phyloP scores from a whole-genome alignment of 1,140 invertebrate genomes.

The Acromyrmex charruanus region DNA sequence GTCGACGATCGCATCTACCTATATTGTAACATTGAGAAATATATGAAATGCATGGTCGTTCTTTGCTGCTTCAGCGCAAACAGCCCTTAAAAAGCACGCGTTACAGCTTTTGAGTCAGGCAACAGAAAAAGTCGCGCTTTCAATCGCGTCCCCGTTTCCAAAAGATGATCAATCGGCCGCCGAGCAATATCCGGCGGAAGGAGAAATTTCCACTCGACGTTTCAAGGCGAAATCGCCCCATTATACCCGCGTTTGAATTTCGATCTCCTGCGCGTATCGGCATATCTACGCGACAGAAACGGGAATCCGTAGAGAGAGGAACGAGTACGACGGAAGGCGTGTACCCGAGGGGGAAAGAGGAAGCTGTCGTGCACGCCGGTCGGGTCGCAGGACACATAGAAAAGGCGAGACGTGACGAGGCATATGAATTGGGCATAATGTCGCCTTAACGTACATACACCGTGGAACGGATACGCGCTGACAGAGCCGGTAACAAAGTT shows the following conservation, averaged over 20 bases:
- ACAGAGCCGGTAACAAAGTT: conserved; percentile 65
- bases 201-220: conserved; percentile 71
- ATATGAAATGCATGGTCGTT: neutral
- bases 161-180: conserved; percentile 71
- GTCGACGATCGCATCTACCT: neutral
- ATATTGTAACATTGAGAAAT: conserved; percentile 10
- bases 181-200: conserved; percentile 52
- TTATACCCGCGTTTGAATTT: conserved; percentile 77
- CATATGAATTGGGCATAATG: conserved; percentile 76
- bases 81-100: conserved; percentile 17
- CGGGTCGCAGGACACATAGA: conserved; percentile 40
- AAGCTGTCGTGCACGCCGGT: neutral
- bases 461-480: conserved; percentile 54
- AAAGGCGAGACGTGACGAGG: conserved; percentile 73
- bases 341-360: neutral
- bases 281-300: conserved; percentile 31
- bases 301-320: neutral
- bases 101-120: conserved; percentile 38
- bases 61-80: conserved; percentile 10
- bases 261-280: conserved; percentile 64
- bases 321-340: neutral
- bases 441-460: conserved; percentile 52
- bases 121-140: conserved; percentile 44
- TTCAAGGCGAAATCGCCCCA: conserved; percentile 69
- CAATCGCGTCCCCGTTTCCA: conserved; percentile 49